Conservation (phyloP, 2,797 vertebrate species). For the Numenius phaeopus region DNA sequence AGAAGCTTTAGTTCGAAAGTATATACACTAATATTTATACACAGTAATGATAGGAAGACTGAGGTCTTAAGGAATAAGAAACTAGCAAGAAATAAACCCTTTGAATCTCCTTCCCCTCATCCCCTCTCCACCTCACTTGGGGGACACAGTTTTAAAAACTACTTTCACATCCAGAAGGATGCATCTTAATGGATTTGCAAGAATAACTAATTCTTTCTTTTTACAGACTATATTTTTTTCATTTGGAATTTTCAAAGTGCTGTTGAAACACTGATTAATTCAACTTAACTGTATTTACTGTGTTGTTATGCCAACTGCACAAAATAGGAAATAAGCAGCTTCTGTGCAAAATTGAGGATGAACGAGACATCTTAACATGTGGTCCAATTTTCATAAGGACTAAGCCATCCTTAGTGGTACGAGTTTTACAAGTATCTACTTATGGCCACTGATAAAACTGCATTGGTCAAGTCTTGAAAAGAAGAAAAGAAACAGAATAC, state of each 20-base stretch:
- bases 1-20: background rate
- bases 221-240: background rate
- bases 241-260: background rate
- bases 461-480: background rate
- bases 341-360: background rate
- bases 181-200: background rate
- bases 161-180: background rate
- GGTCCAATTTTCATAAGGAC: background rate
- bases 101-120: background rate
- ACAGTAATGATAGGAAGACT: background rate
- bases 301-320: background rate
- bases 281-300: background rate
- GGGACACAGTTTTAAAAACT: background rate
- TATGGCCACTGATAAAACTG: background rate
- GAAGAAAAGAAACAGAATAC: background rate
- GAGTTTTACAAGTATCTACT: background rate
- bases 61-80: background rate
- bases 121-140: background rate
- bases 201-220: background rate
- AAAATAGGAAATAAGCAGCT: background rate
- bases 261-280: background rate
- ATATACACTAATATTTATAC: background rate
- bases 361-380: background rate
- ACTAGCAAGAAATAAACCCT: background rate
- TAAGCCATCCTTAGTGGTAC: background rate